Base-by-base conservation (phyloP, 2,888 invertebrate genomes). In the Drosophila paranaensis region DNA sequence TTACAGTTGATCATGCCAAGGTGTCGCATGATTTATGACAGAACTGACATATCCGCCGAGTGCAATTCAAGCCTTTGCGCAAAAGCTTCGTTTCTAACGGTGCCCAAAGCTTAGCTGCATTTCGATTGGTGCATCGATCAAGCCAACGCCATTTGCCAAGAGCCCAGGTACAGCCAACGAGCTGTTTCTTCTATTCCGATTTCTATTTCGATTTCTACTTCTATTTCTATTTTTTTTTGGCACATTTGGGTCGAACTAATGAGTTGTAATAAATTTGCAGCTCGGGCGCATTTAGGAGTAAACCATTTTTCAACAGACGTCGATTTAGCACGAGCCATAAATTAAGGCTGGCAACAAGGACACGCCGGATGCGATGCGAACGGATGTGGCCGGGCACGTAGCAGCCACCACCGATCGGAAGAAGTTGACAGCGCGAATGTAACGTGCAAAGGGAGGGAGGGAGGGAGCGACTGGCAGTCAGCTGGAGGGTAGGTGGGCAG, bases 251-350 rank as follows among this genome's bases (percentile, higher is more conserved):
- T 81, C 68, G 74, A 88, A 76, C 83, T 81, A 86, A 88, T 88
- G 81, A 85, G 79, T 70, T 74, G 80, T 80, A 75, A 86, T 85
- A 85, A 85, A 85, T 85, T 88, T 73, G 86, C 86, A 77, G 85
- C 69, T 77, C 68, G 70, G 73, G 71, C 20, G 57, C 78, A 39
- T 37, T 39, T 33, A 33, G 53, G 74, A 82, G 77, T 82, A 79
- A 80, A 80, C 74, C 83, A 86, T 88, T 88, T 88, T 88, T 86
- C 85, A 88, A 74, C 88, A 83, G 66, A 74, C 80, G 80, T 69
- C 81, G 86, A 88, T 88, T 86, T 86, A 80, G 87, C 86, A 88
- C 83, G 82, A 88, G 83, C 86, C 82, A 88, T 88, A 86, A 86
- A 88, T 88, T 82, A 88, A 83, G 67, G 64, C 58, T 55, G 61